Evolutionary conservation across 2,888 invertebrate genomes (phyloP).

Genomic region (Syritta pipiens): DNA sequence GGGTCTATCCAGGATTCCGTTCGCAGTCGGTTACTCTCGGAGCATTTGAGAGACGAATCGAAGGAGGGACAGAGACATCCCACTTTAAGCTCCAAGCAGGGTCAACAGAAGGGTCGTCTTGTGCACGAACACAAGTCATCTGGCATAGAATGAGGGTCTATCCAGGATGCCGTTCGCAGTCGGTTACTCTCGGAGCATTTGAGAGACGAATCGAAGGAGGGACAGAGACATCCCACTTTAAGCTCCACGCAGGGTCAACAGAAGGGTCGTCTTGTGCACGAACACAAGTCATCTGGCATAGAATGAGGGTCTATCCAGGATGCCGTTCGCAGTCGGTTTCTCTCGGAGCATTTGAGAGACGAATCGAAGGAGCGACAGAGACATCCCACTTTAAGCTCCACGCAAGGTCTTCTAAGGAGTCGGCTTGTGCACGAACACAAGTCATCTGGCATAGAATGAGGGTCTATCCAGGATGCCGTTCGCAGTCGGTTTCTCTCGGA

Average conservation of each 20-base stretch:
- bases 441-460: conserved; percentile 29
- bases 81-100: conserved; percentile 28
- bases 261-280: conserved; percentile 9
- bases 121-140: neutral
- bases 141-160: neutral
- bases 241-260: neutral
- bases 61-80: conserved; percentile 15
- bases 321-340: conserved; percentile 21
- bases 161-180: conserved; percentile 1
- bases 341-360: conserved; percentile 32
- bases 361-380: neutral
- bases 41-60: conserved; percentile 43
- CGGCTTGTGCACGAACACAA: conserved; percentile 19
- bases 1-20: conserved; percentile 41
- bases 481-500: conserved; percentile 24
- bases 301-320: conserved; percentile 23
- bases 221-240: neutral
- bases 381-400: conserved; percentile 23
- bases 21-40: conserved; percentile 28
- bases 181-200: neutral
- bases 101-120: too few species aligned
- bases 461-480: conserved; percentile 33
- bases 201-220: neutral
- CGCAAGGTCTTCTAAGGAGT: neutral
- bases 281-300: conserved; percentile 28